A percentile compares a stretch with the other conserved stretches of the same genome.
Evolutionary conservation across 2,113 vertebrate genomes (phyloP).

Genomic region (Notothenia coriiceps): DNA sequence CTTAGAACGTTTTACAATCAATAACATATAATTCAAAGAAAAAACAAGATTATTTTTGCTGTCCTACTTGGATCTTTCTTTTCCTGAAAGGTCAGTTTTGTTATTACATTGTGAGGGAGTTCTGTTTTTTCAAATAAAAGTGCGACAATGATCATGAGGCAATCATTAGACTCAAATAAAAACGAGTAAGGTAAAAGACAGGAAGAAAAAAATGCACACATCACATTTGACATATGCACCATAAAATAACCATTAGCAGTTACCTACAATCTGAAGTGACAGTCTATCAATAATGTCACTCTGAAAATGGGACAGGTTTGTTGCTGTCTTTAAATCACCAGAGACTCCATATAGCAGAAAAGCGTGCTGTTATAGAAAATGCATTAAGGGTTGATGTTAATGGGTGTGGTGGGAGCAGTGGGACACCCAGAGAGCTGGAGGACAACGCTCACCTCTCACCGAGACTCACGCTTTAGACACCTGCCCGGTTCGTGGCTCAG

Average conservation of each 20-base stretch:
- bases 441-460: conserved; percentile 66
- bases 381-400: conserved; percentile 81
- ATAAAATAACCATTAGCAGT: conserved; percentile 88
- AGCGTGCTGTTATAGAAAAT: conserved; percentile 81
- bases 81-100: conserved; percentile 41
- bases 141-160: conserved; percentile 38
- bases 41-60: conserved; percentile 3
- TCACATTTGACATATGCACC: conserved; percentile 84
- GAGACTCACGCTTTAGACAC: conserved; percentile 34
- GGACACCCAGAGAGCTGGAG: conserved; percentile 69
- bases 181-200: conserved; percentile 22
- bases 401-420: conserved; percentile 69
- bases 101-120: conserved; percentile 12
- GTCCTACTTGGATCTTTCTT: conserved; percentile 19
- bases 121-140: conserved; percentile 46
- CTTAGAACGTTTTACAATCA: conserved; percentile 30
- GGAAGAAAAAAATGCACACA: conserved; percentile 41
- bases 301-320: conserved; percentile 89
- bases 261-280: conserved; percentile 85
- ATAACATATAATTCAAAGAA: conserved; percentile 28
- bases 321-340: conserved; percentile 88
- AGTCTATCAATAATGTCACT: conserved; percentile 87
- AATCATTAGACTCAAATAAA: conserved; percentile 67
- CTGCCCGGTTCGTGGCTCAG: conserved; percentile 15
- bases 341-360: conserved; percentile 76